These are phyloP conservation scores for Neelides sp. DNA, from an alignment of 1,140 invertebrate species.

Conservation along the genomic window DNA sequence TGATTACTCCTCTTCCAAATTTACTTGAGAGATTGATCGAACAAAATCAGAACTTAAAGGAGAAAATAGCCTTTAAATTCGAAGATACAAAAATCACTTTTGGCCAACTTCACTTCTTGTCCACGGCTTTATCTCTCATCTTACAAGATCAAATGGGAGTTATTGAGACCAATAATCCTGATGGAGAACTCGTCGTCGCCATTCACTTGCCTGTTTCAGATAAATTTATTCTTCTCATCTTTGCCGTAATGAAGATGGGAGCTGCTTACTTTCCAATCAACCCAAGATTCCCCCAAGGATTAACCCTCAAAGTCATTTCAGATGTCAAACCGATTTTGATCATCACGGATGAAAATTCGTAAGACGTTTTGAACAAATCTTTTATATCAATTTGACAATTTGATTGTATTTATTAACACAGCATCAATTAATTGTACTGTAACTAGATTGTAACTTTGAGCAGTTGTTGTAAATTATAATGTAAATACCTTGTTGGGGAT, in stretches of 20 bases:
- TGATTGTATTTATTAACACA: no score
- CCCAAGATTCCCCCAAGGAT: slow-evolving; percentile 54
- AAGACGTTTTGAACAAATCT: no score
- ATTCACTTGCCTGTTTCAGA: slow-evolving; percentile 6
- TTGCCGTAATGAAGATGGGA: slow-evolving; percentile 57
- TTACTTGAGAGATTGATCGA: no score
- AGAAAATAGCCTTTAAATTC: no score
- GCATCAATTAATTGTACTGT: no score
- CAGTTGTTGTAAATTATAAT: no score
- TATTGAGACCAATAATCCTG: background rate
- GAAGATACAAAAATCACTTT: no score
- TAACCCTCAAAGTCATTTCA: slow-evolving; percentile 40
- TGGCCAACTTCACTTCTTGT: background rate
- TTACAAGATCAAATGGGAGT: background rate
- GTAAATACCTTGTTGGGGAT: no score
- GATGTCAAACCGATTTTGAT: slow-evolving; percentile 4
- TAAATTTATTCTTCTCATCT: slow-evolving; percentile 13
- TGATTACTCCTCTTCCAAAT: no score
- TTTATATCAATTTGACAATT: no score
- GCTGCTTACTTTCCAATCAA: slow-evolving; percentile 70
- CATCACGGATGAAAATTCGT: slow-evolving; percentile 30
- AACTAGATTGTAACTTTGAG: no score
- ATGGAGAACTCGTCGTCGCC: slow-evolving; percentile 16
- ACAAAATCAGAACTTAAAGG: no score
- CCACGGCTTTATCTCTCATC: background rate